Evolutionary conservation across 2,888 invertebrate genomes (phyloP).

Genomic region (Catocala nupta): DNA sequence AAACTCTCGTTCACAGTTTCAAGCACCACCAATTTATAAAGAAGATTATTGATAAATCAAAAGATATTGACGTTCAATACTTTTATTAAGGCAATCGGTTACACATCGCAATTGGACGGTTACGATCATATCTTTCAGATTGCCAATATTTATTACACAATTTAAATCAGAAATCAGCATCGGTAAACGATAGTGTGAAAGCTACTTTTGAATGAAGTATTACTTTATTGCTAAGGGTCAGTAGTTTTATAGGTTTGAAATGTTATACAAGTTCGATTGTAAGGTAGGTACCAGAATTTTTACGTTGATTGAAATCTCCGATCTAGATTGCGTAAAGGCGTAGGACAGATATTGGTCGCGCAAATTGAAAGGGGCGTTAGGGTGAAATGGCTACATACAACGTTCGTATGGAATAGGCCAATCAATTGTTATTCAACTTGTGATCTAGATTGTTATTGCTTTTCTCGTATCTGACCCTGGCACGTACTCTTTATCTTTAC

Average conservation of each 20-base stretch:
- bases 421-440: constrained; percentile 14
- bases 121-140: constrained; percentile 18
- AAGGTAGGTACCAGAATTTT: constrained; percentile 16
- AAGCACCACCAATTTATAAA: constrained; percentile 15
- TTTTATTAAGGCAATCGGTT: constrained; percentile 25
- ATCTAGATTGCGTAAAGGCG: constrained; percentile 29
- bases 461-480: too few relatives aligned
- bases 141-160: constrained; percentile 12
- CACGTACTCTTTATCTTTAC: too few relatives aligned
- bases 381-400: constrained; percentile 16
- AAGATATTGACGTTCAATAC: constrained; percentile 22
- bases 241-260: constrained; percentile 22
- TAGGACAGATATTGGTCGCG: constrained; percentile 17
- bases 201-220: background rate
- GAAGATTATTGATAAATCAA: constrained; percentile 33
- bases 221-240: background rate
- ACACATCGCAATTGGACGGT: constrained; percentile 5
- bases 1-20: constrained; percentile 18
- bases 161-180: constrained; percentile 24
- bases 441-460: constrained; percentile 7
- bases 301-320: constrained; percentile 39
- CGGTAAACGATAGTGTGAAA: constrained; percentile 10
- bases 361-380: constrained; percentile 26
- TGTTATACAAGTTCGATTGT: constrained; percentile 9
- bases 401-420: constrained; percentile 12